These are phyloP conservation scores for Neodontobutis hainanensis DNA, from an alignment of 2,113 vertebrate genomes.

Conservation along the genomic window DNA sequence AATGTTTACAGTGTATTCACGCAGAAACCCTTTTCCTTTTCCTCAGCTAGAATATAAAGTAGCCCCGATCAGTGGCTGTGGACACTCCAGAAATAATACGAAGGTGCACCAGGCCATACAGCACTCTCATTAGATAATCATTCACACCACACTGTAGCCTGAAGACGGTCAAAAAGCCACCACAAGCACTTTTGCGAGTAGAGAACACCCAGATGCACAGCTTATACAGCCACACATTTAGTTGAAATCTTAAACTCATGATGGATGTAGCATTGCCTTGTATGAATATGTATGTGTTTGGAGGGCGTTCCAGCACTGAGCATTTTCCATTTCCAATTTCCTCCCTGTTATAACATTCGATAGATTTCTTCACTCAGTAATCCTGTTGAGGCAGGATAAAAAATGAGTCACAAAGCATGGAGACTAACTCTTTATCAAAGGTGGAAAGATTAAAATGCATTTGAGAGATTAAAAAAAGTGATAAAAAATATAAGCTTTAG, in stretches of 20 bases:
- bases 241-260: constrained; percentile 37
- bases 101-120: constrained; percentile 18
- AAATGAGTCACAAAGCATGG: constrained; percentile 46
- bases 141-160: constrained; percentile 8
- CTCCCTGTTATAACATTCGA: constrained; percentile 32
- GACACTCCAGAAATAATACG: constrained; percentile 21
- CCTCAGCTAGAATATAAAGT: constrained; percentile 59
- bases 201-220: background rate
- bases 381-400: constrained; percentile 58
- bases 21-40: constrained; percentile 25
- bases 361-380: constrained; percentile 59
- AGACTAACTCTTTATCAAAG: constrained; percentile 5
- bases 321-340: constrained; percentile 59
- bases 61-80: constrained; percentile 16
- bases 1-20: constrained; percentile 56
- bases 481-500: constrained; percentile 54
- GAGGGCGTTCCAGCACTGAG: constrained; percentile 30
- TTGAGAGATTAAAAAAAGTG: constrained; percentile 39
- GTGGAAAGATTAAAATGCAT: constrained; percentile 50
- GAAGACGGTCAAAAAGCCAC: background rate
- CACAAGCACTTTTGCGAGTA: background rate
- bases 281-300: constrained; percentile 61
- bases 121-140: constrained; percentile 22
- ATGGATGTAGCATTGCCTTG: constrained; percentile 34
- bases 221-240: background rate